A percentile compares a stretch with the other conserved stretches of the same genome.
Evolutionary conservation across 1,140 invertebrate species (phyloP).

Genomic region (Pygmarrhopalites habei): DNA sequence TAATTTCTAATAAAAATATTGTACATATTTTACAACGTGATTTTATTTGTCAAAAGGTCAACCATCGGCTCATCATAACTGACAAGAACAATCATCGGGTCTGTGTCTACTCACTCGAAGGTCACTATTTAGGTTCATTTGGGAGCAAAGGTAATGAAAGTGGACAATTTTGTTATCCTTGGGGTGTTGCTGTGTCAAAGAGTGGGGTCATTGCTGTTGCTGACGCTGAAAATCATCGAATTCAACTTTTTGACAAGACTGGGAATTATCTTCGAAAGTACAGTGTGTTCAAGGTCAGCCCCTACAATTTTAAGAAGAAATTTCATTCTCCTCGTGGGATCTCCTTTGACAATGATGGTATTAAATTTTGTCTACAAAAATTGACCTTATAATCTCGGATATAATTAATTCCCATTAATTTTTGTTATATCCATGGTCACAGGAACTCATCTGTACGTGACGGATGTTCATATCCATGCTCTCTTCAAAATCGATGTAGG

Average conservation of each 20-base stretch:
- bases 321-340: conserved; percentile 83
- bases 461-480: conserved; percentile 92
- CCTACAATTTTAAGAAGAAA: conserved; percentile 50
- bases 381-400: no score
- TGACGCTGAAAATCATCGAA: conserved; percentile 46
- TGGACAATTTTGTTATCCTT: conserved; percentile 92
- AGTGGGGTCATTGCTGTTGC: conserved; percentile 70
- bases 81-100: conserved; percentile 95
- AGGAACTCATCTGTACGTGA: conserved; percentile 56
- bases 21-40: no score
- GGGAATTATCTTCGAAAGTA: conserved; percentile 18
- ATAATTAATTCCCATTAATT: no score
- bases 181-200: conserved; percentile 84
- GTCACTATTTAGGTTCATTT: conserved; percentile 72
- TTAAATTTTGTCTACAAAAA: no score
- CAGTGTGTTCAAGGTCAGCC: conserved; percentile 18
- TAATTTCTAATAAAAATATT: no score
- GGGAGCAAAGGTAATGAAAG: conserved; percentile 75
- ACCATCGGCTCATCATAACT: conserved; percentile 73
- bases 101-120: conserved; percentile 72
- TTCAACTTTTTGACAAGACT: conserved; percentile 25
- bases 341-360: conserved; percentile 6
- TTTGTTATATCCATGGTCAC: no score
- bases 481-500: conserved; percentile 62
- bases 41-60: no score